Base-by-base conservation (phyloP, 2,113 vertebrate genomes). In the Perognathus longimembris region DNA sequence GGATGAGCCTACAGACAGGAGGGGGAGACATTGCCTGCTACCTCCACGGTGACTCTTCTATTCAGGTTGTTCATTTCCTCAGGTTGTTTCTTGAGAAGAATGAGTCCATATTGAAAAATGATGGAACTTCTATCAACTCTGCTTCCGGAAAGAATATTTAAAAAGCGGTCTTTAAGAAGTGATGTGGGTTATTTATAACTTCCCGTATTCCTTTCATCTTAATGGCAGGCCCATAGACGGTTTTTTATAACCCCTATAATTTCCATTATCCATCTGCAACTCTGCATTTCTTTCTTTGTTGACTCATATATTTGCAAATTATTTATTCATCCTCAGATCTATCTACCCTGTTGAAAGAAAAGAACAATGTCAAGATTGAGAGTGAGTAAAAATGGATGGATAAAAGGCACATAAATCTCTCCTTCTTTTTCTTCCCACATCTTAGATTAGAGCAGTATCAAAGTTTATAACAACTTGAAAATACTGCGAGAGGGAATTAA, bases 251-350 rank as follows among this genome's bases (percentile, higher is more conserved):
- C 94, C 86, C 45, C 84, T 96, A 80, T 92, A 91, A 95, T 94
- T 85, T 94, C 91, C 92, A 95, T 93, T 83, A 96, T 84, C 84
- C 79, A 86, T 95, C 91, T 97, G 95, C 89, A 93, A 94, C 78
- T 93, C 85, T 67, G 40, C 85, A 97, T 95, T 96, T 96, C 89
- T 93, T 91, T 91, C 85, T 93, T 95, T 95, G 78, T 86, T 96
- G 86, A 97, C 94, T 97, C 93, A 94, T 73, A 76, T 79, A 97
- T 92, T 95, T 87, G 64, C 92, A 95, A 93, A 88, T 96, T 96
- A 90, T 95, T 96, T 97, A 96, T 89, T 93, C 54, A 81, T 96
- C 54, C 86, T 71, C 89, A 96, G 94, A 82, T 87, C 69, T 30
- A 90, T 73, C 73, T 54, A 88, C 54, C n/a, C 64, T 94, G 82